These are phyloP conservation scores for Kryptopterus vitreolus DNA, from an alignment of 2,797 vertebrate species.

Conservation along the genomic window DNA sequence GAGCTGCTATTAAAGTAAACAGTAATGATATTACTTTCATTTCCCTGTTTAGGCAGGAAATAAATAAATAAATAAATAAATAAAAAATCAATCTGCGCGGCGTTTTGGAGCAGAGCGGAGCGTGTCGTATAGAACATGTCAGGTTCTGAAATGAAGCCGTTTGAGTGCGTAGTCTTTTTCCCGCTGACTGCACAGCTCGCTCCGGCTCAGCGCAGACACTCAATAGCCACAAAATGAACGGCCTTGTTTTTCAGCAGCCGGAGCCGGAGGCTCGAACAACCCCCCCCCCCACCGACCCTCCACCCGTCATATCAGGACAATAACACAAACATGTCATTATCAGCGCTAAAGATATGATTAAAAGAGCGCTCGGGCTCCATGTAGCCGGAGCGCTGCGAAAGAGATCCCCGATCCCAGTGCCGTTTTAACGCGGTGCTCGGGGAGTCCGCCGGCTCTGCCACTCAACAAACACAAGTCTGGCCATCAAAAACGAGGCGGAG, in stretches of 20 bases:
- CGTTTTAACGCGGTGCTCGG: constrained; percentile 40
- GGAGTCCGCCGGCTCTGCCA: constrained; percentile 36
- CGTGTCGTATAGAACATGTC: constrained; percentile 57
- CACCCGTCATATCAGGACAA: constrained; percentile 76
- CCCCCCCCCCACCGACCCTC: too few species aligned
- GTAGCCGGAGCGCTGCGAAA: constrained; percentile 16
- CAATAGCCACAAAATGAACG: constrained; percentile 79
- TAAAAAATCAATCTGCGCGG: constrained; percentile 58
- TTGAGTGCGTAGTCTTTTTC: constrained; percentile 73
- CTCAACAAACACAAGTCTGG: constrained; percentile 38
- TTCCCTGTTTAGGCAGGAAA: constrained; percentile 52
- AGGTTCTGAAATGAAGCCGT: constrained; percentile 70
- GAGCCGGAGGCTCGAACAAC: constrained; percentile 71
- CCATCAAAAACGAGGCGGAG: constrained; percentile 55
- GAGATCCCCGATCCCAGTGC: constrained; percentile 23
- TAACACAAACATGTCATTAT: constrained; percentile 78
- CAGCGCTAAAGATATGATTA: constrained; percentile 71
- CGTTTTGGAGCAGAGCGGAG: constrained; percentile 45
- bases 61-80: constrained; percentile 25
- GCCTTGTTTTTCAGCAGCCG: constrained; percentile 71
- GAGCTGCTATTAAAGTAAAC: constrained; percentile 37
- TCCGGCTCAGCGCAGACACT: constrained; percentile 77
- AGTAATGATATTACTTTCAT: constrained; percentile 53
- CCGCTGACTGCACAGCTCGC: constrained; percentile 75
- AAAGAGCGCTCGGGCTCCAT: constrained; percentile 39